These are phyloP conservation scores for Hassar affinis DNA, from an alignment of 2,113 vertebrate genomes.

Conservation along the genomic window DNA sequence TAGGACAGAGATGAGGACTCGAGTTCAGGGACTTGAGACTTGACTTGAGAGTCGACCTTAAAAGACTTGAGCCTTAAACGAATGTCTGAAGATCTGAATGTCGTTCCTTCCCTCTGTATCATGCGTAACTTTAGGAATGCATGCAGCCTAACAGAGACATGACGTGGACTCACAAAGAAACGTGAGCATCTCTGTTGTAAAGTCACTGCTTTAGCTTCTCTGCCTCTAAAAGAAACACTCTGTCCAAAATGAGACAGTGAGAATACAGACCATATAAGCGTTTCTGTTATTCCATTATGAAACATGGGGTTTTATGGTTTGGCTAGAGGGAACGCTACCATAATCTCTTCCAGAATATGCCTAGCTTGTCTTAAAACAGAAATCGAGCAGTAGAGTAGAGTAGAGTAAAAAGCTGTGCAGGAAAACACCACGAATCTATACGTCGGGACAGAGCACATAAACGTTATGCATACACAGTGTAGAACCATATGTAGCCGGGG, in stretches of 20 bases:
- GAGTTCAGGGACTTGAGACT: too few species aligned
- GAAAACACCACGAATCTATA: background rate
- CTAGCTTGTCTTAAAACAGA: conserved; percentile 14
- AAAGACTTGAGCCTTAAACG: too few species aligned
- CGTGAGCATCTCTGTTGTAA: too few species aligned
- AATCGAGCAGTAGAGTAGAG: background rate
- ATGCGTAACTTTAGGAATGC: too few species aligned
- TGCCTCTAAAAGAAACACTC: background rate
- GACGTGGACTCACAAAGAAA: too few species aligned
- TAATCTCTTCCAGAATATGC: conserved; percentile 29
- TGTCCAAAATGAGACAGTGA: background rate
- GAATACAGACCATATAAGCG: conserved; percentile 6
- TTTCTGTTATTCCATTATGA: conserved; percentile 26
- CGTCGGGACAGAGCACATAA: background rate
- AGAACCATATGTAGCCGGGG: background rate
- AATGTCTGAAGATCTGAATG: too few species aligned
- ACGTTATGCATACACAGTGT: background rate
- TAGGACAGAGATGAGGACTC: too few species aligned
- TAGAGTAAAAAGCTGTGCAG: conserved; percentile 8
- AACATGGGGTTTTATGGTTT: conserved; percentile 34
- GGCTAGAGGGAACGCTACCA: conserved; percentile 13
- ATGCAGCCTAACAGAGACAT: too few species aligned
- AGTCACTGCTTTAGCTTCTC: background rate
- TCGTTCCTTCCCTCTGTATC: too few species aligned
- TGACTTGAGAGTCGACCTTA: too few species aligned